These are phyloP conservation scores for Lepilemur septentrionalis DNA, from an alignment of 2,797 vertebrate species.

Conservation along the genomic window DNA sequence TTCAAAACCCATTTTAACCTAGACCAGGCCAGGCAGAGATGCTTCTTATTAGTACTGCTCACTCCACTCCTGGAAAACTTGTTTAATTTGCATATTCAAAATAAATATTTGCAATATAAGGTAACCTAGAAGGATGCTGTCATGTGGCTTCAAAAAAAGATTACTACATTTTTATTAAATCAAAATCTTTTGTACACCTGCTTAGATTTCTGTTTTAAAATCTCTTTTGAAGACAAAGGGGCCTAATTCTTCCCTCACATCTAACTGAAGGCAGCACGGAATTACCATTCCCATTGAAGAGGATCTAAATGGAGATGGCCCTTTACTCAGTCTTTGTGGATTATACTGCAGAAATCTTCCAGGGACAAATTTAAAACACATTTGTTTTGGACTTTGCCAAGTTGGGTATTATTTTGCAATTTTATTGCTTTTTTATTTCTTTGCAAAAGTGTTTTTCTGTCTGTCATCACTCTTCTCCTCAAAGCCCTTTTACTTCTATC, in stretches of 20 bases:
- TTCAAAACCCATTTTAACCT: not conserved
- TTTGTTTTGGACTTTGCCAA: conserved; percentile 60
- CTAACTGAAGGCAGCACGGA: conserved; percentile 14
- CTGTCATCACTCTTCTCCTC: conserved; percentile 24
- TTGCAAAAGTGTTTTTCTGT: conserved; percentile 51
- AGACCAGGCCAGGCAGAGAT: not conserved
- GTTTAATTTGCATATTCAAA: not conserved
- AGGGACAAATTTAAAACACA: conserved; percentile 69
- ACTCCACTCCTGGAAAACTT: not conserved
- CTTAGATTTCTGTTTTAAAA: conserved; percentile 41
- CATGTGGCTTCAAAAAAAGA: conserved; percentile 22
- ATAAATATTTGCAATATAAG: not conserved
- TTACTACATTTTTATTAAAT: conserved; percentile 45
- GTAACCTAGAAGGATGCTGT: not conserved
- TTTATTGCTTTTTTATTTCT: conserved; percentile 57
- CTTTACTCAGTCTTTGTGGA: conserved; percentile 28
- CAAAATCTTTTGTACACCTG: conserved; percentile 32
- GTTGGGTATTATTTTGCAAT: conserved; percentile 58
- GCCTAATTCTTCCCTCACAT: not conserved
- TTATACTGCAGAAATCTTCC: conserved; percentile 58
- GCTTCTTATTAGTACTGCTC: not conserved
- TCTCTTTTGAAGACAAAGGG: conserved; percentile 35
- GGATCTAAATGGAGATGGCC: conserved; percentile 12
- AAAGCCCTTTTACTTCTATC: not conserved
- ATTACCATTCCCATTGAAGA: not conserved